These are phyloP conservation scores for Diachrysia chrysitis DNA, from an alignment of 2,888 invertebrate species.

Conservation along the genomic window DNA sequence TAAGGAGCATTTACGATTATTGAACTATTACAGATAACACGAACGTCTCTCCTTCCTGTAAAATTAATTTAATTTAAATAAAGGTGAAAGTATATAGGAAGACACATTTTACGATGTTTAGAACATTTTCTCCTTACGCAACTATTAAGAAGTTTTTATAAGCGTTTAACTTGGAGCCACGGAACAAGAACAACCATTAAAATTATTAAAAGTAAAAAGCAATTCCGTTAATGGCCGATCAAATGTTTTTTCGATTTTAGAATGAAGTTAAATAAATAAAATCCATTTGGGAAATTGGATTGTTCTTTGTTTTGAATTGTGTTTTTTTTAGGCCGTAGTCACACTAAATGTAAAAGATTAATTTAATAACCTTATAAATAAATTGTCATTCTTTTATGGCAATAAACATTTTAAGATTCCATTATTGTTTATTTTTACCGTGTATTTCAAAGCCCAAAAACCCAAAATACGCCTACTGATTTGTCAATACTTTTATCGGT, in stretches of 20 bases:
- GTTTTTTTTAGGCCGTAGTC: background rate
- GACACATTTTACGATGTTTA: slow-evolving; percentile 64
- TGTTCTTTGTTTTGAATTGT: background rate
- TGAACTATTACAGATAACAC: slow-evolving; percentile 8
- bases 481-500: slow-evolving; percentile 69
- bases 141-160: slow-evolving; percentile 63
- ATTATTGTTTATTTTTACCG: background rate
- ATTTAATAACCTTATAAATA: too few species aligned
- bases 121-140: slow-evolving; percentile 64
- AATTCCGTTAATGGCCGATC: slow-evolving; percentile 23
- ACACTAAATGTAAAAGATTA: background rate
- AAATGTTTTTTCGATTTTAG: slow-evolving; percentile 33
- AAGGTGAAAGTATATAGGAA: slow-evolving; percentile 59
- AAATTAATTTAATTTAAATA: slow-evolving; percentile 24
- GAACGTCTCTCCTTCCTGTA: background rate
- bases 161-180: slow-evolving; percentile 61
- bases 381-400: background rate
- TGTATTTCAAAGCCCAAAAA: slow-evolving; percentile 35
- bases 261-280: slow-evolving; percentile 34
- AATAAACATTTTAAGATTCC: background rate
- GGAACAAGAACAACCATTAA: slow-evolving; percentile 47
- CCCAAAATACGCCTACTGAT: slow-evolving; percentile 55
- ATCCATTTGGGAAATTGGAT: background rate
- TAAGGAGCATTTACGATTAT: slow-evolving; percentile 18
- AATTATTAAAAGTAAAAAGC: slow-evolving; percentile 42